A percentile compares a stretch with the other conserved stretches of the same genome.
Evolutionary conservation across 1,140 invertebrate species (phyloP).

Genomic region (Sminthurinus signatus): DNA sequence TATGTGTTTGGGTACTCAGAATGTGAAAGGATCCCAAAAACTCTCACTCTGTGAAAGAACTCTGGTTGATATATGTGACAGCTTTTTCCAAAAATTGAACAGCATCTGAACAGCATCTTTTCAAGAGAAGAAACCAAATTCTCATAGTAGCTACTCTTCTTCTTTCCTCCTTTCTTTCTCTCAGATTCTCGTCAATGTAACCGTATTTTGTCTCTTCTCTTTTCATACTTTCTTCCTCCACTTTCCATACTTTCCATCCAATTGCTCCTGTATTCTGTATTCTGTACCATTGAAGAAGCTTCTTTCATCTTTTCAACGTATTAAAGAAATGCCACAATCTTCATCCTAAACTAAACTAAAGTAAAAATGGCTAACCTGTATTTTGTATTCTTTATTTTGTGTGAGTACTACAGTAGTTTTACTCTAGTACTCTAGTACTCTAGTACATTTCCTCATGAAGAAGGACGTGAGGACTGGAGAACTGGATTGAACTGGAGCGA

Average conservation of each 20-base stretch:
- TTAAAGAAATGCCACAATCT: not conserved
- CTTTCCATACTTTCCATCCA: too few species aligned
- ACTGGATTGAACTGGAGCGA: constrained; percentile 13
- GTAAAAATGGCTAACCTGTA: too few species aligned
- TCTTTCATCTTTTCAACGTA: not conserved
- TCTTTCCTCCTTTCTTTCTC: not conserved
- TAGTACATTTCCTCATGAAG: too few species aligned
- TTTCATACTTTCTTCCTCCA: too few species aligned
- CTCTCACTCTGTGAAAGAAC: constrained; percentile 26
- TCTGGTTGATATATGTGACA: constrained; percentile 32
- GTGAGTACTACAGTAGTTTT: too few species aligned
- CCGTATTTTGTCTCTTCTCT: too few species aligned
- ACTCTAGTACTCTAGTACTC: too few species aligned
- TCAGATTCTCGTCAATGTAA: not conserved
- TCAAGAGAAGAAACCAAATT: constrained; percentile 20
- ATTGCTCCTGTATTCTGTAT: too few species aligned
- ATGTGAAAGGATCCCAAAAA: too few species aligned
- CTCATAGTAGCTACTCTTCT: constrained; percentile 15
- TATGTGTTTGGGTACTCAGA: too few species aligned
- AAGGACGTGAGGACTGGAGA: not conserved
- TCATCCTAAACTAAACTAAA: not conserved
- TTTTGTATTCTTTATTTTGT: too few species aligned
- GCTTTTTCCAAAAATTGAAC: constrained; percentile 30
- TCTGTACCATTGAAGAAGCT: not conserved
- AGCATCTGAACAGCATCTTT: constrained; percentile 33